phyloP scores from a whole-genome alignment of 2,113 vertebrate genomes.

The Nycticryphes semicollaris region DNA sequence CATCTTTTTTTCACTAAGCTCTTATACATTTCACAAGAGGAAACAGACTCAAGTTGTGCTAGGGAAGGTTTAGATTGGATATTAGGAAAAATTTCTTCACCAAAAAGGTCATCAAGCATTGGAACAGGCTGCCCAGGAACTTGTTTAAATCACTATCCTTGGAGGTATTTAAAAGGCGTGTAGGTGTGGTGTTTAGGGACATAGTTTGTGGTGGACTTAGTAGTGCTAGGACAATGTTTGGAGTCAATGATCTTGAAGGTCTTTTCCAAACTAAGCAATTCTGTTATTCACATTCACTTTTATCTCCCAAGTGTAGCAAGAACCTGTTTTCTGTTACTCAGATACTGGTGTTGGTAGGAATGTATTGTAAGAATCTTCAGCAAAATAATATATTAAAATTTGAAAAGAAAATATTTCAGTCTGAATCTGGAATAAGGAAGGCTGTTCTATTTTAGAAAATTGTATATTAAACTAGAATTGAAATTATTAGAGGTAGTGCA shows the following conservation, averaged over 20 bases:
- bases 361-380: neutral
- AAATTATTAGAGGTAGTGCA: constrained; percentile 57
- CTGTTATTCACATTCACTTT: neutral
- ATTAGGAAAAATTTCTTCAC: neutral
- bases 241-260: neutral
- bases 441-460: constrained; percentile 21
- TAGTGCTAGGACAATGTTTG: neutral
- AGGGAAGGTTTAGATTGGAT: neutral
- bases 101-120: neutral
- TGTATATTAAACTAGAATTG: neutral
- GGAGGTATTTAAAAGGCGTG: neutral
- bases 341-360: neutral
- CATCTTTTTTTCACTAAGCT: neutral
- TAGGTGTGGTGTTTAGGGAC: neutral
- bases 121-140: neutral
- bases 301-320: neutral
- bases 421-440: neutral
- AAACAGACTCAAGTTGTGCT: neutral
- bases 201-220: neutral
- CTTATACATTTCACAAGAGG: neutral
- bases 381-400: neutral
- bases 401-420: neutral
- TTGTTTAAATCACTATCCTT: neutral
- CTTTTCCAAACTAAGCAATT: neutral
- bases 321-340: neutral